Percentiles rank a stretch among this genome's conserved stretches.
Evolutionary conservation across 2,113 vertebrate genomes (phyloP).

Genomic region (Bubalus kerabau): DNA sequence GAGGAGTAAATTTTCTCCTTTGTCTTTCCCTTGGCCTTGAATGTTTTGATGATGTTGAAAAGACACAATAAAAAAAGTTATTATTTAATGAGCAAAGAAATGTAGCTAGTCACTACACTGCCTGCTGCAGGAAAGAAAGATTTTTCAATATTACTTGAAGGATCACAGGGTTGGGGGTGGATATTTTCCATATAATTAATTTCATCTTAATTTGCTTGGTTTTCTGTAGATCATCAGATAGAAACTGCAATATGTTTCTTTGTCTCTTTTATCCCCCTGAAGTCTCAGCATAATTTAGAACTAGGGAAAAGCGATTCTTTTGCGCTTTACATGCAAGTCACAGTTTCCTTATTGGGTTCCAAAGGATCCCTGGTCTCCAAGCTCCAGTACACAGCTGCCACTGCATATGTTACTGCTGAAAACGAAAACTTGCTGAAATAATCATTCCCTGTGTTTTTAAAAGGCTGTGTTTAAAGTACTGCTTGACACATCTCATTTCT

Average conservation of each 20-base stretch:
- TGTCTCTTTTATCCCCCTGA: constrained; percentile 58
- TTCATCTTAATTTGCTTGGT: constrained; percentile 40
- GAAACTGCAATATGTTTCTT: constrained; percentile 45
- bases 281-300: constrained; percentile 72
- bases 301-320: constrained; percentile 31
- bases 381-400: constrained; percentile 71
- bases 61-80: constrained; percentile 46
- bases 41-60: constrained; percentile 52
- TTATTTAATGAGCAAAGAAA: constrained; percentile 18
- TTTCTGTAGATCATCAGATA: constrained; percentile 17
- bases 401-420: constrained; percentile 75
- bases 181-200: constrained; percentile 37
- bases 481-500: constrained; percentile 71
- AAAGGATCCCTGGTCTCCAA: constrained; percentile 67
- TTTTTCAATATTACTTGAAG: neutral
- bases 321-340: constrained; percentile 73
- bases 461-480: constrained; percentile 61
- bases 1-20: constrained; percentile 70
- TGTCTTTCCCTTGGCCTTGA: constrained; percentile 51
- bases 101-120: neutral
- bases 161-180: neutral
- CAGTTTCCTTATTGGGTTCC: constrained; percentile 70
- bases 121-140: neutral
- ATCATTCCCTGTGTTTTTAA: constrained; percentile 70
- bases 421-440: constrained; percentile 80